These are phyloP conservation scores for Amphiura filiformis DNA, from an alignment of 35 echinoderm and acorn worm species.

Conservation along the genomic window DNA sequence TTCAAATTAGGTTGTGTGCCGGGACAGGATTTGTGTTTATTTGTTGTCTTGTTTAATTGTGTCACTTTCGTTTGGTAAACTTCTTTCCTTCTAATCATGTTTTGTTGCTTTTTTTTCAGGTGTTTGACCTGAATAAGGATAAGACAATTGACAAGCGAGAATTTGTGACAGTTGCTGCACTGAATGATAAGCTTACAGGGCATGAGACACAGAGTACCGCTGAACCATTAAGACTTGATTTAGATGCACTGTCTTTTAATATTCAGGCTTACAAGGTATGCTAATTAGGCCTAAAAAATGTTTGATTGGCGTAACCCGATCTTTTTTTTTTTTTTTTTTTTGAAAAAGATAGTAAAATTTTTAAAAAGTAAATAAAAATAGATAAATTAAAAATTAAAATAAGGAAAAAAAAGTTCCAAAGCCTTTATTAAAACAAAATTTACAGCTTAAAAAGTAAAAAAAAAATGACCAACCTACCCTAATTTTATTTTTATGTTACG, in stretches of 20 bases:
- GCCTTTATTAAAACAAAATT: too few relatives aligned
- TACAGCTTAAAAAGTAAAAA: too few relatives aligned
- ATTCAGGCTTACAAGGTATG: constrained; percentile 88
- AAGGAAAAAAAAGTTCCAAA: too few relatives aligned
- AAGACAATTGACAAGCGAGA: constrained; percentile 84
- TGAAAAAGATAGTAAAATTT: constrained; percentile 57
- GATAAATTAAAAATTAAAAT: neutral
- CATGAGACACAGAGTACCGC: constrained; percentile 45
- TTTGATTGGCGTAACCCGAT: too few relatives aligned
- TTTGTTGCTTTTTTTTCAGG: constrained; percentile 55
- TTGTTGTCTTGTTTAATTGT: too few relatives aligned
- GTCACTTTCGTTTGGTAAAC: neutral
- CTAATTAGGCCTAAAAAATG: constrained; percentile 74
- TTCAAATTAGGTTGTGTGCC: neutral
- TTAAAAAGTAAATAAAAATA: neutral
- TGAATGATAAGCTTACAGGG: constrained; percentile 84
- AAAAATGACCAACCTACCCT: too few relatives aligned
- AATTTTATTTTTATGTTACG: too few relatives aligned
- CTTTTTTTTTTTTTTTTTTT: too few relatives aligned
- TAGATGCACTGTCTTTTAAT: constrained; percentile 53
- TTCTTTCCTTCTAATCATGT: neutral
- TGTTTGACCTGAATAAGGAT: constrained; percentile 95
- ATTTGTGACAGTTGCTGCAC: constrained; percentile 84
- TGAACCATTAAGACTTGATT: constrained; percentile 47
- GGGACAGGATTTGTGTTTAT: too few relatives aligned